Percentiles rank a stretch among this genome's conserved stretches.
Conservation (phyloP, 2,113 vertebrate species). For the Calonectris borealis region DNA sequence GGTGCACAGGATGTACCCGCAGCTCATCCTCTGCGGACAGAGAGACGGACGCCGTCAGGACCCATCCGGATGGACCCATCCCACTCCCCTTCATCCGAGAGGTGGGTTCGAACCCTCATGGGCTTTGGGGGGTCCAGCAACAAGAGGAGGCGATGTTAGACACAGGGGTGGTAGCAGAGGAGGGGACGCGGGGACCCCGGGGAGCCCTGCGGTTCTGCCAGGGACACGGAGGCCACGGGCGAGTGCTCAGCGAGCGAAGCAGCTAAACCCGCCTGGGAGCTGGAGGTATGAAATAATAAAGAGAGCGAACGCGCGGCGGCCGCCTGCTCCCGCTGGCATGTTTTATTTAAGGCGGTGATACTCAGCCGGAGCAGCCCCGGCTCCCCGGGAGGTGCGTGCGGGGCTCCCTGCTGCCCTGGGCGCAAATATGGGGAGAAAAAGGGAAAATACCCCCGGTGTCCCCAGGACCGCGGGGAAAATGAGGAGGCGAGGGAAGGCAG, state of each 20-base stretch:
- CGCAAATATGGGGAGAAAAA: background rate
- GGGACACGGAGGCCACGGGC: background rate
- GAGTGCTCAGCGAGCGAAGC: background rate
- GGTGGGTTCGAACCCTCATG: background rate
- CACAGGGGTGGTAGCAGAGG: background rate
- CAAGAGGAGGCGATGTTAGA: background rate
- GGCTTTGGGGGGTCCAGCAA: background rate
- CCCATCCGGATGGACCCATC: rapidly evolving
- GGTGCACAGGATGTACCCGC: constrained; percentile 88
- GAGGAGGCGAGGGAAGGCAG: background rate
- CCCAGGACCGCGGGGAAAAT: rapidly evolving
- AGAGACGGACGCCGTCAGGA: background rate
- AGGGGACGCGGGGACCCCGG: background rate
- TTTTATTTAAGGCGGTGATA: background rate
- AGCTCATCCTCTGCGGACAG: constrained; percentile 85
- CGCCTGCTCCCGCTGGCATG: background rate
- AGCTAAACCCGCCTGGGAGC: background rate
- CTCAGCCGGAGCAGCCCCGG: background rate
- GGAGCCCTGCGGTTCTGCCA: background rate
- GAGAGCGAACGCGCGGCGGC: background rate
- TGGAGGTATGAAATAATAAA: constrained; percentile 26
- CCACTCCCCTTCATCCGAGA: rapidly evolving
- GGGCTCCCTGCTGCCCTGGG: background rate
- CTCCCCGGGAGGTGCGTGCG: rapidly evolving
- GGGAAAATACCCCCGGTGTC: rapidly evolving